These are phyloP conservation scores for Bombyx mandarina DNA, from an alignment of 1,140 invertebrate genomes.

Conservation along the genomic window DNA sequence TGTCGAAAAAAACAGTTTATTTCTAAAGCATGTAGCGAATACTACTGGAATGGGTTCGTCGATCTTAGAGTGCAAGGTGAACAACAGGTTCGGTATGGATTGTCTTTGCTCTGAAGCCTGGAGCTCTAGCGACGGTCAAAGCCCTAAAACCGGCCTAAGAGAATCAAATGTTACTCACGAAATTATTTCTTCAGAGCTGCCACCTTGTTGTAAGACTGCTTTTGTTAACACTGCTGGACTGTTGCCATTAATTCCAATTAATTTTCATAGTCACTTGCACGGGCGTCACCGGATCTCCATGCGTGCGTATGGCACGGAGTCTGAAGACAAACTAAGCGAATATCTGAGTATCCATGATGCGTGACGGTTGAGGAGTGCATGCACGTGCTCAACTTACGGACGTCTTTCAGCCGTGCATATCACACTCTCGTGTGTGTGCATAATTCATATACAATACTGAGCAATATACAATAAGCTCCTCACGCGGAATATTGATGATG, in stretches of 20 bases:
- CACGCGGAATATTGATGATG: background rate
- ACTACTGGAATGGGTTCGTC: slow-evolving; percentile 25
- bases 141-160: slow-evolving; percentile 20
- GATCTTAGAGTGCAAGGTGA: slow-evolving; percentile 26
- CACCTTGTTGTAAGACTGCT: slow-evolving; percentile 11
- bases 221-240: slow-evolving; percentile 15
- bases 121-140: slow-evolving; percentile 26
- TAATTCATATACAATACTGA: too few relatives aligned
- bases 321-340: slow-evolving; percentile 56
- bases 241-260: slow-evolving; percentile 25
- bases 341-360: slow-evolving; percentile 50
- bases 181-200: slow-evolving; percentile 35
- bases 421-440: background rate
- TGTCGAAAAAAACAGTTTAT: slow-evolving; percentile 13
- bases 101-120: slow-evolving; percentile 23
- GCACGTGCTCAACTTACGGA: slow-evolving; percentile 45
- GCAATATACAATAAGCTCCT: background rate
- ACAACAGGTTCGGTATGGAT: slow-evolving; percentile 34
- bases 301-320: slow-evolving; percentile 48
- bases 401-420: slow-evolving; percentile 24
- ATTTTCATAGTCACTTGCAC: slow-evolving; percentile 42
- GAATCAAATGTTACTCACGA: slow-evolving; percentile 32
- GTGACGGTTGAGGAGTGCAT: slow-evolving; percentile 33
- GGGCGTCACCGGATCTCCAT: slow-evolving; percentile 30
- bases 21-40: background rate